phyloP scores from a whole-genome alignment of 2,113 vertebrate species.

The Notothenia rossii region DNA sequence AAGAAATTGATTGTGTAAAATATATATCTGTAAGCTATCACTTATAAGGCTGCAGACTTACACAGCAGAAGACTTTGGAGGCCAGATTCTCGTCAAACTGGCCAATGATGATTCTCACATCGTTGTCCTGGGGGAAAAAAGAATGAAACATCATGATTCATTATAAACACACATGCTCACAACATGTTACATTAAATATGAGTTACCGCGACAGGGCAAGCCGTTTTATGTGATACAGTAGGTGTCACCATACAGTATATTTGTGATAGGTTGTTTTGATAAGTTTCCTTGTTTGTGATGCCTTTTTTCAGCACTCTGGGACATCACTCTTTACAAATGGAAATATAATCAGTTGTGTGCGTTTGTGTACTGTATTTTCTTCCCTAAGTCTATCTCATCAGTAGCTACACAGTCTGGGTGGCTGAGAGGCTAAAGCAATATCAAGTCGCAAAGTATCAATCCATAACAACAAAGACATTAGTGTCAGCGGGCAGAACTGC shows the following conservation, averaged over 20 bases:
- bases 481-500: conserved; percentile 51
- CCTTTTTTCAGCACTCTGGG: background rate
- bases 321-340: background rate
- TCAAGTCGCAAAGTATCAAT: conserved; percentile 51
- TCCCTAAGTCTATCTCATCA: conserved; percentile 7
- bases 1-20: background rate
- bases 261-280: background rate
- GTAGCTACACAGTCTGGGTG: conserved; percentile 4
- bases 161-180: background rate
- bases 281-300: conserved; percentile 4
- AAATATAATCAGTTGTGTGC: background rate
- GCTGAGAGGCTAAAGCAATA: conserved; percentile 32
- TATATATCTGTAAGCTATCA: background rate
- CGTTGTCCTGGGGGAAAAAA: conserved; percentile 88
- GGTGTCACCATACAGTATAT: background rate
- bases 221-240: background rate
- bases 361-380: background rate
- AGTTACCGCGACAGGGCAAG: background rate
- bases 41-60: conserved; percentile 84
- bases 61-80: conserved; percentile 98
- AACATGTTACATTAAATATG: background rate
- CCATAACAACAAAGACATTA: conserved; percentile 62
- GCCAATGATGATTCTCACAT: conserved; percentile 98
- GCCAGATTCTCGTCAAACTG: conserved; percentile 98
- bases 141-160: background rate